A percentile compares a stretch with the other conserved stretches of the same genome.
These are phyloP conservation scores for Agrotis clavis DNA, from an alignment of 2,888 invertebrate species.

Conservation along the genomic window DNA sequence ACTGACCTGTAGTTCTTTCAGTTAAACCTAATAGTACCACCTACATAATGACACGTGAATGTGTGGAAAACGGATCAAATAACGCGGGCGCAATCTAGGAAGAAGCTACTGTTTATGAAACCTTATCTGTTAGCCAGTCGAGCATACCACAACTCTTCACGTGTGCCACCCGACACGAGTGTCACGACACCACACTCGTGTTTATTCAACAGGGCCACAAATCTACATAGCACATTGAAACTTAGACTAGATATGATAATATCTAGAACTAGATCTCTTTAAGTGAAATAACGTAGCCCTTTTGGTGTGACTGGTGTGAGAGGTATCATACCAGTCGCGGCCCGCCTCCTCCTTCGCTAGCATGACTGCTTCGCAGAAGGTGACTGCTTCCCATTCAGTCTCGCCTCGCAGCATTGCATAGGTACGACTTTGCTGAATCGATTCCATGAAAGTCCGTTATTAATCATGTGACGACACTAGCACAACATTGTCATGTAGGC, in stretches of 20 bases:
- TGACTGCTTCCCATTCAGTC: no score
- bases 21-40: slow-evolving; percentile 23
- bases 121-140: slow-evolving; percentile 69
- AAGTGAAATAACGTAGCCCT: no score
- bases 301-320: no score
- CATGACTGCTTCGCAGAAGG: no score
- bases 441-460: slow-evolving; percentile 24
- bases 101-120: slow-evolving; percentile 68
- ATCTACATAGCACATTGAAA: background rate
- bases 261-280: background rate
- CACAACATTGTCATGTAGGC: background rate
- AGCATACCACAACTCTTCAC: slow-evolving; percentile 70
- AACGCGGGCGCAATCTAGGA: slow-evolving; percentile 36
- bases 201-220: slow-evolving; percentile 54
- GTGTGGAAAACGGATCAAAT: slow-evolving; percentile 35
- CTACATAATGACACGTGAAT: slow-evolving; percentile 29
- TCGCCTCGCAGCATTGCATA: no score
- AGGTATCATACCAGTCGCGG: no score
- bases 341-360: no score
- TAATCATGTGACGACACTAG: slow-evolving; percentile 1
- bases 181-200: slow-evolving; percentile 54
- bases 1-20: slow-evolving; percentile 51
- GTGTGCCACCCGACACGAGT: slow-evolving; percentile 64
- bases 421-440: slow-evolving; percentile 21
- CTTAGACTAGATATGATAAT: background rate